Percentiles rank a stretch among this genome's conserved stretches.
Conservation (phyloP, 2,797 vertebrate species). For the Glyptemys insculpta region DNA sequence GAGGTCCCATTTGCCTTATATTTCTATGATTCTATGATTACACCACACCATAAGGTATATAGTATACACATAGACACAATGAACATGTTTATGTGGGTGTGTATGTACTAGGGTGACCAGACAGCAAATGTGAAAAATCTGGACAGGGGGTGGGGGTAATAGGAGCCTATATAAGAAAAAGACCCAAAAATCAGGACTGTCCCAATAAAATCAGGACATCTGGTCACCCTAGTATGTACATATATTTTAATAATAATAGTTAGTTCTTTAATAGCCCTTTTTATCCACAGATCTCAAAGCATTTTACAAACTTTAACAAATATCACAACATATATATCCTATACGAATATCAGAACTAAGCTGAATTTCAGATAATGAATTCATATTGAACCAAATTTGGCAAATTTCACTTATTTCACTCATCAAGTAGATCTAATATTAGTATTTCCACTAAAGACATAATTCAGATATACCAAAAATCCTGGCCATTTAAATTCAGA, state of each 20-base stretch:
- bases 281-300: neutral
- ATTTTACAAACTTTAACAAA: neutral
- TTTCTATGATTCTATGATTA: neutral
- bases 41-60: slow-evolving; percentile 45
- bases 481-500: neutral
- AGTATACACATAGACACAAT: accelerated
- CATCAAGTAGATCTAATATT: neutral
- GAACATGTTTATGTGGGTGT: neutral
- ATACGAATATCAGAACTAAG: neutral
- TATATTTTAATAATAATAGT: neutral
- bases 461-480: neutral
- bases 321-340: accelerated
- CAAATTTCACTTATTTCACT: neutral
- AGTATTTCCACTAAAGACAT: neutral
- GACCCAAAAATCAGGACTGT: too few relatives aligned
- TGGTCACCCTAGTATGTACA: accelerated
- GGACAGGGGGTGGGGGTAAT: too few relatives aligned
- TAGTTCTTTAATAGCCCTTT: neutral
- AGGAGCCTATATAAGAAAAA: too few relatives aligned
- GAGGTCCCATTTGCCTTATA: neutral
- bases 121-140: too few relatives aligned
- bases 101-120: neutral
- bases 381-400: accelerated
- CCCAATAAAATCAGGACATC: too few relatives aligned
- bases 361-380: neutral